Conservation (phyloP, 2,113 vertebrate genomes). For the Amblyopsis rosae region DNA sequence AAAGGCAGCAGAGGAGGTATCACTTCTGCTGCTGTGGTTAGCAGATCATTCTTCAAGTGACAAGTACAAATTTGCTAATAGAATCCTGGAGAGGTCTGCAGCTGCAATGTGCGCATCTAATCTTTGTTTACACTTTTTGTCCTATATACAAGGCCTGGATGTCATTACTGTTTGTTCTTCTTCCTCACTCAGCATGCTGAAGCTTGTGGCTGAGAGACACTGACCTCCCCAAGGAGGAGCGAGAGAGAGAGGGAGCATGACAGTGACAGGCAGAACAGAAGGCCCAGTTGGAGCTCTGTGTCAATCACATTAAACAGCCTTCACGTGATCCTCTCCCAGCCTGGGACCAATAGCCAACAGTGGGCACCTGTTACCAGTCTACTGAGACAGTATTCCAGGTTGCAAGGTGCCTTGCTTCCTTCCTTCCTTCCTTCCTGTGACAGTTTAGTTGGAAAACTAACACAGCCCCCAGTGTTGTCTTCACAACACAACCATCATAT, state of each 20-base stretch:
- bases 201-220: constrained; percentile 15
- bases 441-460: too few species aligned
- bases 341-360: constrained; percentile 43
- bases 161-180: neutral
- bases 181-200: constrained; percentile 12
- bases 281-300: constrained; percentile 39
- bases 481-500: too few species aligned
- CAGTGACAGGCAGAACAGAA: constrained; percentile 46
- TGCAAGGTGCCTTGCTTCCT: neutral
- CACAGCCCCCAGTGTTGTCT: too few species aligned
- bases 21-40: too few species aligned
- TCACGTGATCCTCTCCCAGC: constrained; percentile 35
- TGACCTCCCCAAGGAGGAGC: neutral
- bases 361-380: constrained; percentile 38
- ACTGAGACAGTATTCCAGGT: constrained; percentile 11
- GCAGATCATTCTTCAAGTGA: too few species aligned
- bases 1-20: too few species aligned
- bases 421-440: neutral
- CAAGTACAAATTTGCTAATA: too few species aligned
- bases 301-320: constrained; percentile 56
- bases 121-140: too few species aligned
- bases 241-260: constrained; percentile 30
- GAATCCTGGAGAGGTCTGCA: too few species aligned
- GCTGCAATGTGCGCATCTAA: too few species aligned
- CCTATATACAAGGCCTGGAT: neutral